Evolutionary conservation across 2,888 invertebrate species (phyloP).

Genomic region (Andrena chrysosceles): DNA sequence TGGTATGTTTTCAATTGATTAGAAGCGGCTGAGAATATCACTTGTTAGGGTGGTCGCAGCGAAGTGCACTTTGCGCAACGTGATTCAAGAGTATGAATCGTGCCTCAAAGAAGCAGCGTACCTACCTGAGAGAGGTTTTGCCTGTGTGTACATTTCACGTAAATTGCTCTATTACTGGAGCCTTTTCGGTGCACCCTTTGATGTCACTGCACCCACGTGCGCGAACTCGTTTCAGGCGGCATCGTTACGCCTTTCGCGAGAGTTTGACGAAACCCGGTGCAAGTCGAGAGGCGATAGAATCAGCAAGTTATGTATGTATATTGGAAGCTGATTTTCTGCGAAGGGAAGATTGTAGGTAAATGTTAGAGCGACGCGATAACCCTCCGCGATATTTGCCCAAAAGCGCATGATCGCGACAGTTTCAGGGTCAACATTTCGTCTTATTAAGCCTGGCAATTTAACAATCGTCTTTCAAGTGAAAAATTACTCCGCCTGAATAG

Average conservation of each 20-base stretch:
- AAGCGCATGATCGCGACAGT: not conserved
- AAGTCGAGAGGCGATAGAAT: not conserved
- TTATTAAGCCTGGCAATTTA: conserved; percentile 9
- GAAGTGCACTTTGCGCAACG: conserved; percentile 1
- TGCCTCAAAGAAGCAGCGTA: conserved; percentile 1
- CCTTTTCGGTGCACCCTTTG: conserved; percentile 64
- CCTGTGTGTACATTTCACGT: conserved; percentile 47
- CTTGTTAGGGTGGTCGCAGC: too few species aligned
- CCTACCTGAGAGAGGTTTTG: not conserved
- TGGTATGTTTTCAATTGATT: not conserved
- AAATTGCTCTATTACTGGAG: conserved; percentile 76
- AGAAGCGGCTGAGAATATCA: not conserved
- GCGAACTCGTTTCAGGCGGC: not conserved
- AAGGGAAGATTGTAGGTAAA: not conserved
- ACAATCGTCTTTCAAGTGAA: conserved; percentile 15
- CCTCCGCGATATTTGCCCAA: not conserved
- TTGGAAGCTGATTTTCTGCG: not conserved
- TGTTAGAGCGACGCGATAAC: not conserved
- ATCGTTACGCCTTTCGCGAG: conserved; percentile 18
- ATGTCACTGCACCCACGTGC: not conserved
- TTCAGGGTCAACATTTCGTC: conserved; percentile 1
- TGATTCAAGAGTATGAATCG: conserved; percentile 72
- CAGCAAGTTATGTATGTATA: not conserved
- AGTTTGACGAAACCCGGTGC: conserved; percentile 28
- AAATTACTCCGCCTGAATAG: conserved; percentile 1